Evolutionary conservation across 2,113 vertebrate genomes (phyloP).

Genomic region (Terrapene triunguis): DNA sequence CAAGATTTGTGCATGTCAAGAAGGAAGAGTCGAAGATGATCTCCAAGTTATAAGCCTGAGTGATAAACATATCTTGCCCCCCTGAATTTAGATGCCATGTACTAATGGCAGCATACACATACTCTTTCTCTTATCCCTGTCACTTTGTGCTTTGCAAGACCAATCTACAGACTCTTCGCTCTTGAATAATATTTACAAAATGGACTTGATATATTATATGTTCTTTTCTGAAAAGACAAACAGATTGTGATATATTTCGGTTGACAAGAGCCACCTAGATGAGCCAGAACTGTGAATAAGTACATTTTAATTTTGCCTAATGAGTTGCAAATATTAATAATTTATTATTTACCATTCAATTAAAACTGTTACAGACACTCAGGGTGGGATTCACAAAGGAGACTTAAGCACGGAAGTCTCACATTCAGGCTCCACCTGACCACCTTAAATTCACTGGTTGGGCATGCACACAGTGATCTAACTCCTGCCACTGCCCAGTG

Average conservation of each 20-base stretch:
- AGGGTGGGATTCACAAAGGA: not conserved
- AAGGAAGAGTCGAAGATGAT: not conserved
- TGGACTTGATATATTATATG: not conserved
- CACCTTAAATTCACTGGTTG: too few relatives aligned
- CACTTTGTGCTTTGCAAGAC: not conserved
- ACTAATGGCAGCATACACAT: not conserved
- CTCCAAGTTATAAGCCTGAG: not conserved
- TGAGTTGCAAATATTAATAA: not conserved
- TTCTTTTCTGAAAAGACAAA: not conserved
- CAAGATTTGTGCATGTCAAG: not conserved
- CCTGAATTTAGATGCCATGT: not conserved
- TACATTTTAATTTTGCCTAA: conserved; percentile 45
- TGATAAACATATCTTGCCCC: not conserved
- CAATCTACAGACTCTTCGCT: not conserved
- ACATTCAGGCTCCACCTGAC: too few relatives aligned
- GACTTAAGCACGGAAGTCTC: not conserved
- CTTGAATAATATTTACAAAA: not conserved
- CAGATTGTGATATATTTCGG: not conserved
- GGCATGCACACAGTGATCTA: too few relatives aligned
- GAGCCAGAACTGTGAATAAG: conserved; percentile 58
- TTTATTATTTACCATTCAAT: conserved; percentile 3
- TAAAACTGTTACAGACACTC: not conserved
- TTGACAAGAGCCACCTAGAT: not conserved
- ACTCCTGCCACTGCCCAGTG: too few relatives aligned
- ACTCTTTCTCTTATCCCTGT: not conserved